Evolutionary conservation across 64 coral and sea anemone genomes (phyloP).

Genomic region (Pocillopora verrucosa): DNA sequence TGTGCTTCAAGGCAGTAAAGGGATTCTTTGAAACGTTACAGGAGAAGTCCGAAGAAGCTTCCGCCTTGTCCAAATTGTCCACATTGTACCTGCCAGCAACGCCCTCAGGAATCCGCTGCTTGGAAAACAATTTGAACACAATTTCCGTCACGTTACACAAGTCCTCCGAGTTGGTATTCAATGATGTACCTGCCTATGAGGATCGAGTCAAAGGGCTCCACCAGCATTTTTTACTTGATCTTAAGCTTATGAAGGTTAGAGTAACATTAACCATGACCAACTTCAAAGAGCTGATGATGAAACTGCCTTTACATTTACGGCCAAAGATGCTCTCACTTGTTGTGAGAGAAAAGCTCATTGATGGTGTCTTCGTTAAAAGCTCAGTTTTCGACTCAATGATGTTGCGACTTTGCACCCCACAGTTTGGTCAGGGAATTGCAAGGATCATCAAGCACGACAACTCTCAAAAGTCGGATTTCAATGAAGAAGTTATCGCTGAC

Average conservation of each 20-base stretch:
- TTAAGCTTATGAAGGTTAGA: background rate
- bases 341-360: slow-evolving; percentile 21
- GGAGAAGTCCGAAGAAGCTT: background rate
- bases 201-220: slow-evolving; percentile 37
- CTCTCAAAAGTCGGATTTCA: background rate
- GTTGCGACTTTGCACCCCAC: background rate
- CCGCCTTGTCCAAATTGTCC: background rate
- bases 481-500: background rate
- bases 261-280: background rate
- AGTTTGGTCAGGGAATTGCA: background rate
- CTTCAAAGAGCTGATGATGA: slow-evolving; percentile 24
- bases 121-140: background rate
- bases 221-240: slow-evolving; percentile 12
- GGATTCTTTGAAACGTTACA: slow-evolving; percentile 15
- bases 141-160: slow-evolving; percentile 10
- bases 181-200: slow-evolving; percentile 43
- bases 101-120: background rate
- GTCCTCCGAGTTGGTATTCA: slow-evolving; percentile 43
- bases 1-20: background rate
- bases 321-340: slow-evolving; percentile 41
- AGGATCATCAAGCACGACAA: slow-evolving; percentile 4
- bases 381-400: background rate
- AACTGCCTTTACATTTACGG: slow-evolving; percentile 37
- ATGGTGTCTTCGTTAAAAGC: background rate
- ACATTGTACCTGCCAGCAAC: slow-evolving; percentile 20